phyloP scores from a whole-genome alignment of 2,797 vertebrate species.

The Staurois parvus region DNA sequence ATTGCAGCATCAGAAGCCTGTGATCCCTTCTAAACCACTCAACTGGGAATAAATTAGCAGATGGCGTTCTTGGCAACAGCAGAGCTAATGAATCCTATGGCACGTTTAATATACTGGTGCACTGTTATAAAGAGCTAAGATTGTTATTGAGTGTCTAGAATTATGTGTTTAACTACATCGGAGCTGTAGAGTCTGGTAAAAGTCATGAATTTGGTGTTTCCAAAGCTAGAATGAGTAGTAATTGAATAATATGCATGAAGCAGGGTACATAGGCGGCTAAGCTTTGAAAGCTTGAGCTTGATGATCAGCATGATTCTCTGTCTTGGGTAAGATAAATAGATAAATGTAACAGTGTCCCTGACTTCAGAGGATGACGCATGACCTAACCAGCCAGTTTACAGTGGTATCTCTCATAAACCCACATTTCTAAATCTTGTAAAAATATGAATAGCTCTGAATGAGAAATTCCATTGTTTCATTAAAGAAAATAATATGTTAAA shows the following conservation, averaged over 20 bases:
- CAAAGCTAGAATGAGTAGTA: not conserved
- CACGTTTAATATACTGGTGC: conserved; percentile 48
- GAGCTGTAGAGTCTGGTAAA: not conserved
- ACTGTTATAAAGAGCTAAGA: conserved; percentile 29
- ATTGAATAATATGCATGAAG: not conserved
- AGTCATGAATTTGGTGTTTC: not conserved
- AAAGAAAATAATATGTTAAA: too few species aligned
- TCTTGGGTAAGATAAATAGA: not conserved
- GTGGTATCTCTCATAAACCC: too few species aligned
- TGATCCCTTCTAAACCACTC: conserved; percentile 45
- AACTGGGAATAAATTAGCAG: conserved; percentile 59
- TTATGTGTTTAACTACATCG: conserved; percentile 36
- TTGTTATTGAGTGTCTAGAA: conserved; percentile 47
- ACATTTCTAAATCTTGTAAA: too few species aligned
- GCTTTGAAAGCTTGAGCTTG: not conserved
- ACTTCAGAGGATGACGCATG: not conserved
- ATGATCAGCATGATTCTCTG: not conserved
- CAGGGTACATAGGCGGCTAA: not conserved
- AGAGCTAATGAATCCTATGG: conserved; percentile 48
- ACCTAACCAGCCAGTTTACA: not conserved
- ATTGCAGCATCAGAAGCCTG: conserved; percentile 39
- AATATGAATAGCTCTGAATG: too few species aligned
- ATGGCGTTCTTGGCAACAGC: conserved; percentile 58
- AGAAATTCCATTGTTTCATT: too few species aligned
- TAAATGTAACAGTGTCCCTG: not conserved